phyloP scores from a whole-genome alignment of 2,888 invertebrate species.

The Meta bourneti region DNA sequence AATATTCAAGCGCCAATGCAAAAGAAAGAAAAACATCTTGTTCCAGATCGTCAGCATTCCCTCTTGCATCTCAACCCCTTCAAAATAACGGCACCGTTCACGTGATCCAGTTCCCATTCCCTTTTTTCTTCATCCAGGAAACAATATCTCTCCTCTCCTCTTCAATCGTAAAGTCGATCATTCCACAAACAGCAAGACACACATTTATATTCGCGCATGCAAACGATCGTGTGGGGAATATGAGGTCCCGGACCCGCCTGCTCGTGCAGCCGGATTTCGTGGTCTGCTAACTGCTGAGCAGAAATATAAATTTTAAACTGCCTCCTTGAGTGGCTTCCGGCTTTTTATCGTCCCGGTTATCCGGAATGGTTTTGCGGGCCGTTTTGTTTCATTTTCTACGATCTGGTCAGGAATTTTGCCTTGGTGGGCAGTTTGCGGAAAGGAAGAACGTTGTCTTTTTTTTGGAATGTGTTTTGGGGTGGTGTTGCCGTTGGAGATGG shows the following conservation, averaged over 20 bases:
- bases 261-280: not conserved
- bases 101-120: too few relatives aligned
- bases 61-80: too few relatives aligned
- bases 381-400: not conserved
- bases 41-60: too few relatives aligned
- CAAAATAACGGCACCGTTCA: not conserved
- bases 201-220: conserved; percentile 19
- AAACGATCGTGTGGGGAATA: not conserved
- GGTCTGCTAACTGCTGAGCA: not conserved
- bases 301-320: conserved; percentile 28
- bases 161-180: conserved; percentile 4
- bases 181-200: conserved; percentile 2
- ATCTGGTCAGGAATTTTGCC: not conserved
- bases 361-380: too few relatives aligned
- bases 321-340: not conserved
- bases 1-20: too few relatives aligned
- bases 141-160: conserved; percentile 3
- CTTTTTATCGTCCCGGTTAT: not conserved
- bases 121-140: not conserved
- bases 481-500: too few relatives aligned
- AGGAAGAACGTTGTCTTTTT: not conserved
- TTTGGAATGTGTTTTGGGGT: too few relatives aligned
- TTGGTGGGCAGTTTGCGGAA: conserved; percentile 3
- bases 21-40: too few relatives aligned
- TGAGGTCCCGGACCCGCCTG: not conserved